A percentile compares a stretch with the other conserved stretches of the same genome.
These are phyloP conservation scores for Arenaria interpres DNA, from an alignment of 2,113 vertebrate genomes.

Conservation along the genomic window DNA sequence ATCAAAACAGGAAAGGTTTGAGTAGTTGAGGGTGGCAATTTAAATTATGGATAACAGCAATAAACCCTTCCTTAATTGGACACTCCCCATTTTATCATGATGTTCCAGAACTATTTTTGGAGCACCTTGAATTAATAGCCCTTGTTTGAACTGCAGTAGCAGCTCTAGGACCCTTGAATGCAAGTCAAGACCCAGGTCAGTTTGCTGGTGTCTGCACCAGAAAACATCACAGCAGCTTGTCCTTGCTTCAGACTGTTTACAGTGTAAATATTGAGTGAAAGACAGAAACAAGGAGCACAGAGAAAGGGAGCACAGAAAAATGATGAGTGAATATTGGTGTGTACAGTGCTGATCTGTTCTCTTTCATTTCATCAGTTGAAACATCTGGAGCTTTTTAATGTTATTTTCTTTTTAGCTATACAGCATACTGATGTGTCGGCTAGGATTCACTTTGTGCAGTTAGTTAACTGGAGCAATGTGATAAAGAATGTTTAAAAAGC, in stretches of 20 bases:
- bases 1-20: neutral
- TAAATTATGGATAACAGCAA: neutral
- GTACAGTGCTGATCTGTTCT: neutral
- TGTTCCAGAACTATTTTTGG: neutral
- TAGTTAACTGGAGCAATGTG: neutral
- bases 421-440: neutral
- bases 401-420: slow-evolving; percentile 14
- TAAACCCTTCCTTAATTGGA: neutral
- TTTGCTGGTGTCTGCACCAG: neutral
- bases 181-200: neutral
- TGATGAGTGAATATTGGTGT: neutral
- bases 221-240: neutral
- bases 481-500: neutral
- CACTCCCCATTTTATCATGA: neutral
- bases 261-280: neutral
- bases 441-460: neutral
- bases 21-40: neutral
- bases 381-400: slow-evolving; percentile 43
- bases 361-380: slow-evolving; percentile 5
- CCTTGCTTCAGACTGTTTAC: neutral
- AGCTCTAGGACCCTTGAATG: neutral
- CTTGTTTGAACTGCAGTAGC: neutral
- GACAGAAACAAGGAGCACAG: neutral
- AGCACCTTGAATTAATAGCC: neutral
- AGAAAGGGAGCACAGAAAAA: neutral